Evolutionary conservation across 1,140 invertebrate genomes (phyloP), one percentile per base, ranked within the genome.

Genomic region (Agraylea sexmaculata): DNA sequence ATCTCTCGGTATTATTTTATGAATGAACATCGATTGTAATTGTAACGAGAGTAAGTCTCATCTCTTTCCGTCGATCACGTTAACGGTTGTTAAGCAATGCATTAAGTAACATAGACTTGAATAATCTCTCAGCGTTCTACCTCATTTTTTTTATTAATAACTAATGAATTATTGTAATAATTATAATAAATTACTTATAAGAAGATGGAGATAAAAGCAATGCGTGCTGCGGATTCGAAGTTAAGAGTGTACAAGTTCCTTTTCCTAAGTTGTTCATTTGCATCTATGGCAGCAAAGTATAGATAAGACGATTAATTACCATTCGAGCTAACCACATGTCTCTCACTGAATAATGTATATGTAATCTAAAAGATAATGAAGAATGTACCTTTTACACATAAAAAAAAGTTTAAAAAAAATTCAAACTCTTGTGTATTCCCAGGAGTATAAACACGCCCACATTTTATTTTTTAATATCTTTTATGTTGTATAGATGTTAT

Each of bases 401-500:
- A n/a, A n/a, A n/a, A n/a, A n/a, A n/a, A n/a, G n/a, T n/a, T n/a
- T n/a, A n/a, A n/a, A n/a, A n/a, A n/a, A n/a, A 37, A 56, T 57
- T 22, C 21, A 43, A 56, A 65, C 62, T 64, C 62, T 54, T 25
- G 22, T 18, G n/a, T n/a, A 21, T 8, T 35, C 19, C 15, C 47
- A 45, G 62, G 63, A 66, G 63, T 65, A 64, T 66, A 65, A 66
- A 67, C 59, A 58, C 49, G n/a, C 55, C 60, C 55, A 58, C 59
- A 59, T 58, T 62, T 42, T 43, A 42, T 34, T n/a, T 39, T 62
- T 57, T 61, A 57, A 49, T 57, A 62, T 56, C 60, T 56, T 65
- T 66, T 68, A 63, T 66, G 60, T 68, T 68, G 59, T 63, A 64
- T 68, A 66, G 63, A 68, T 68, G 65, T 68, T 68, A 68, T 49